phyloP scores from a whole-genome alignment of 2,888 invertebrate species.

The Brenthis hecate region DNA sequence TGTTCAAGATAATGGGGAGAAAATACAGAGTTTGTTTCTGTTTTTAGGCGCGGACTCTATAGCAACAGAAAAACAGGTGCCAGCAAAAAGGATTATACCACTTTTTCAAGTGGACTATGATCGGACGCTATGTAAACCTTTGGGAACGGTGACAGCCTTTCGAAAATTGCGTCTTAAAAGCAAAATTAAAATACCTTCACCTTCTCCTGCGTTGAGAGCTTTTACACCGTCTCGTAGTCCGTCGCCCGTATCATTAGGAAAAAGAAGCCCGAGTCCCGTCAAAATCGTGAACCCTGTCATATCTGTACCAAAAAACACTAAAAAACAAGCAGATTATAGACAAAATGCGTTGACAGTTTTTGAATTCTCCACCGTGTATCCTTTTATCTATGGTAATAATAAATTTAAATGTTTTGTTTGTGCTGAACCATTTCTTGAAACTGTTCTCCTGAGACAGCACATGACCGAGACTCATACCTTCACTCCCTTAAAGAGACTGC shows the following conservation, averaged over 20 bases:
- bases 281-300: slow-evolving; percentile 19
- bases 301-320: slow-evolving; percentile 33
- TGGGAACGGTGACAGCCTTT: slow-evolving; percentile 70
- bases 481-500: slow-evolving; percentile 62
- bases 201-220: slow-evolving; percentile 35
- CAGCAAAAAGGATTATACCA: slow-evolving; percentile 62
- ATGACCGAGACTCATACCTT: slow-evolving; percentile 66
- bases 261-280: slow-evolving; percentile 39
- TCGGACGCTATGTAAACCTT: slow-evolving; percentile 70
- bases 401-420: slow-evolving; percentile 76
- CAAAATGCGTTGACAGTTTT: slow-evolving; percentile 70
- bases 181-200: slow-evolving; percentile 33
- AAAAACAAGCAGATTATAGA: slow-evolving; percentile 56
- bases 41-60: slow-evolving; percentile 69
- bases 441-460: slow-evolving; percentile 59
- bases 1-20: slow-evolving; percentile 42
- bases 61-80: slow-evolving; percentile 48
- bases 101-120: slow-evolving; percentile 77
- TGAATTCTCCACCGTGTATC: slow-evolving; percentile 72
- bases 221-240: slow-evolving; percentile 59
- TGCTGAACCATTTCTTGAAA: slow-evolving; percentile 67
- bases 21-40: slow-evolving; percentile 56
- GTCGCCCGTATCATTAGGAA: slow-evolving; percentile 52
- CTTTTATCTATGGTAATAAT: slow-evolving; percentile 73
- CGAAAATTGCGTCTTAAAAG: slow-evolving; percentile 51